Evolutionary conservation across 2,113 vertebrate genomes (phyloP).

Genomic region (Cavia aperea): DNA sequence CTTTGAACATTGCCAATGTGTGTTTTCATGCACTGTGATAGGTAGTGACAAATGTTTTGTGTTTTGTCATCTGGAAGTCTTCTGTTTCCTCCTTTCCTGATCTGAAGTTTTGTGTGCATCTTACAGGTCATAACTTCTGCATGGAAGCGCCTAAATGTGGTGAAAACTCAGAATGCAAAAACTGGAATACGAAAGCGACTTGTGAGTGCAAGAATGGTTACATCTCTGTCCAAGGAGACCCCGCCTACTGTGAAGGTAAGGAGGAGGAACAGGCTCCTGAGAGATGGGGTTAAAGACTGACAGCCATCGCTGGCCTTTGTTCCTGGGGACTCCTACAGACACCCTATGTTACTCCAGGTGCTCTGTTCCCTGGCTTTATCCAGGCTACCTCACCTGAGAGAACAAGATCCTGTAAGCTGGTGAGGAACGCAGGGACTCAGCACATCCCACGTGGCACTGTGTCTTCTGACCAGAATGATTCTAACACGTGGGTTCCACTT

Average conservation of each 20-base stretch:
- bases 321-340: not conserved
- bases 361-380: not conserved
- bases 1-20: not conserved
- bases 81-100: not conserved
- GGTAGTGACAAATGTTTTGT: not conserved
- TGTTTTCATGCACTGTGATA: not conserved
- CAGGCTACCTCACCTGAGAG: not conserved
- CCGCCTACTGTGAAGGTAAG: constrained; percentile 93
- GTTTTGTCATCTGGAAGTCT: not conserved
- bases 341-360: not conserved
- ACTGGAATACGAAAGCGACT: constrained; percentile 89
- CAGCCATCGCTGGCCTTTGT: not conserved
- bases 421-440: not conserved
- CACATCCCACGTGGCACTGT: not conserved
- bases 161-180: constrained; percentile 94
- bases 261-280: not conserved
- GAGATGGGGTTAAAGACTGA: not conserved
- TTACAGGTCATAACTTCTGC: constrained; percentile 93
- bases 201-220: constrained; percentile 93
- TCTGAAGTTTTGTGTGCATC: constrained; percentile 30
- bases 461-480: not conserved
- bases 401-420: not conserved
- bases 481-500: not conserved
- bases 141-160: constrained; percentile 90
- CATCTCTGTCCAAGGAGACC: constrained; percentile 86